Evolutionary conservation across 2,113 vertebrate genomes (phyloP), one percentile per base, ranked within the genome.

Genomic region (Oncorhynchus tshawytscha): DNA sequence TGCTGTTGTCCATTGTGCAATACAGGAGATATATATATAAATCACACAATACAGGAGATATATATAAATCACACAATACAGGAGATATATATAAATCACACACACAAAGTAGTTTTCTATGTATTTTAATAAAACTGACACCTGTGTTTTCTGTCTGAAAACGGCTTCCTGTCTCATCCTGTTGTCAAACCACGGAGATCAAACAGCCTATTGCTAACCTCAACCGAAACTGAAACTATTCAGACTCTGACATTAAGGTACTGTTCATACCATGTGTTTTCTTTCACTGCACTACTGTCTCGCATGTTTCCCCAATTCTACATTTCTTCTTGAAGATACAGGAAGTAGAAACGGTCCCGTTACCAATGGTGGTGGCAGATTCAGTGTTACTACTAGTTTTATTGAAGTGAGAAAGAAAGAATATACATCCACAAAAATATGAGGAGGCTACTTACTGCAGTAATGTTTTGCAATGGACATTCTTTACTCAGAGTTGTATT

Each of bases 101-200:
- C 88, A 89, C 88, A 91, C 83, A 94, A 92, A 93, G 91, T 92
- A 94, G 92, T 93, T 94, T 94, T 94, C 81, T 94, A 94, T 93
- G 93, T 94, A 94, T 94, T 94, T 94, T 94, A 94, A 94, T 94
- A 94, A 94, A 94, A 91, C 87, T 91, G 92, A 91, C 91, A 92
- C 88, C 89, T 91, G 84, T 90, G 90, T 93, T 91, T 86, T 76
- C 83, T 90, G 91, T 93, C 88, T 93, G 87, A 93, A 91, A 88
- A 91, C 87, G 84, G 90, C 78, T 90, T 90, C 92, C 79, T 89
- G 86, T 91, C 86, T 87, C 81, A 88, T 83, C 79, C 70, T 87
- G 78, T 88, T 88, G 78, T 81, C 81, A 71, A 84, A 45, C 39
- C 39, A 45, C 9, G 2, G 16, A 5, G 39, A 69, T 39, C 16